phyloP scores from a whole-genome alignment of 2,113 vertebrate genomes.

The Heterotilapia buettikoferi region DNA sequence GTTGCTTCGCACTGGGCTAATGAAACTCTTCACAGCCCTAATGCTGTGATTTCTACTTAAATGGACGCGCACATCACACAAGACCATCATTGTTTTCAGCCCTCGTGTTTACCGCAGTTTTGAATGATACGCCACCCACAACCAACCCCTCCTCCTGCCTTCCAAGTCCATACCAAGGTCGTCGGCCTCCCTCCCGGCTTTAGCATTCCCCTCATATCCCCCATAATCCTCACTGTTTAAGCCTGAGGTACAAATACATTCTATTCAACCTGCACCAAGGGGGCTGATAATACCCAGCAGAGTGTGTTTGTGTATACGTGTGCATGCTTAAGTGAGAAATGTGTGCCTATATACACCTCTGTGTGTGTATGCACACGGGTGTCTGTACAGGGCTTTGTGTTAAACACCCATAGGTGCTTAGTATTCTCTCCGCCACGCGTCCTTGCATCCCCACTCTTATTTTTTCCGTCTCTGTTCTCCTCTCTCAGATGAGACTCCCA shows the following conservation, averaged over 20 bases:
- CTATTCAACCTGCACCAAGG: conserved; percentile 59
- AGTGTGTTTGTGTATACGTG: conserved; percentile 31
- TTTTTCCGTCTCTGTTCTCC: conserved; percentile 49
- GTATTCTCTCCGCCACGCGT: conserved; percentile 68
- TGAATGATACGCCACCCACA: conserved; percentile 25
- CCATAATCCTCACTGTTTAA: conserved; percentile 68
- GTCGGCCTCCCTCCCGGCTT: conserved; percentile 53
- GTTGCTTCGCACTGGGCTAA: background rate
- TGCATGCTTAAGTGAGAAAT: conserved; percentile 21
- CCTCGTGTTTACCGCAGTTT: background rate
- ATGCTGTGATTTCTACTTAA: background rate
- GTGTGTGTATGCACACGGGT: background rate
- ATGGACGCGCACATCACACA: background rate
- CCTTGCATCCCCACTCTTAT: conserved; percentile 65
- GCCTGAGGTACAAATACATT: conserved; percentile 68
- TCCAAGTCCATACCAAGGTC: conserved; percentile 59
- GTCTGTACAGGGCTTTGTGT: conserved; percentile 51
- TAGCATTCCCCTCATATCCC: conserved; percentile 68
- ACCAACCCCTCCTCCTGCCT: conserved; percentile 1
- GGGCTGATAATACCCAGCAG: conserved; percentile 49
- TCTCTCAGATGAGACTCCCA: conserved; percentile 48
- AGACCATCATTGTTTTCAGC: background rate
- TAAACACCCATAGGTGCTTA: conserved; percentile 69
- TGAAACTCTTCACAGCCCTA: background rate
- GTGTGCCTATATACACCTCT: conserved; percentile 40